Conservation (phyloP, 2,113 vertebrate species). For the Takifugu bimaculatus region DNA sequence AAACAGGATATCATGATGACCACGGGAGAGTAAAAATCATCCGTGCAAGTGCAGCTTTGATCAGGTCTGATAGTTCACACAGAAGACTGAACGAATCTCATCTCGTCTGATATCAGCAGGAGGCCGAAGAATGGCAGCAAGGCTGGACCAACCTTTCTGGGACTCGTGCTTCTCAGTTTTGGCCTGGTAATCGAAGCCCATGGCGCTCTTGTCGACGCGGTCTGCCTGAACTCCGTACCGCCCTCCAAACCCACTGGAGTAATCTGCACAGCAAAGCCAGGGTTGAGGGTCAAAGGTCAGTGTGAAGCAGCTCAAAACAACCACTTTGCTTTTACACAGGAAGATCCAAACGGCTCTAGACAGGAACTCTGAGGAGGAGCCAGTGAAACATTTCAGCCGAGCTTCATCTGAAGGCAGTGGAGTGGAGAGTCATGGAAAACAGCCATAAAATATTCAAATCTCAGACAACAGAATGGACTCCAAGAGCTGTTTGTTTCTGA, state of each 20-base stretch:
- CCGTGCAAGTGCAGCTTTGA: no score
- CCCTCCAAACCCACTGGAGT: constrained; percentile 76
- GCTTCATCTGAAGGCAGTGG: constrained; percentile 2
- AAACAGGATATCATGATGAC: no score
- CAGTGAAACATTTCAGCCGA: background rate
- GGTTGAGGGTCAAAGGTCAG: constrained; percentile 44
- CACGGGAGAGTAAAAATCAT: no score
- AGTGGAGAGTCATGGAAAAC: no score
- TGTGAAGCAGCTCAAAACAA: constrained; percentile 24
- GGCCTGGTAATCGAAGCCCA: constrained; percentile 94
- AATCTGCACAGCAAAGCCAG: constrained; percentile 68
- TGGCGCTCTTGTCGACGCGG: constrained; percentile 87
- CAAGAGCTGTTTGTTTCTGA: background rate
- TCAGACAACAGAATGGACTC: constrained; percentile 1
- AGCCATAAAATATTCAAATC: background rate
- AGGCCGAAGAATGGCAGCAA: background rate
- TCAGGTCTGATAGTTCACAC: no score
- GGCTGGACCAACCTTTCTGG: background rate
- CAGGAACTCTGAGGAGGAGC: background rate
- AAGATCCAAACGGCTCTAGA: no score
- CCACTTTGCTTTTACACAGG: constrained; percentile 3
- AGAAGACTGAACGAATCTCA: no score
- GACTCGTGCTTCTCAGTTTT: constrained; percentile 93
- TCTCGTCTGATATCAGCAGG: background rate
- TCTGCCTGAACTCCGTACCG: constrained; percentile 76